Conservation (phyloP, 2,888 invertebrate species). For the Aspidiotus rigidus region DNA sequence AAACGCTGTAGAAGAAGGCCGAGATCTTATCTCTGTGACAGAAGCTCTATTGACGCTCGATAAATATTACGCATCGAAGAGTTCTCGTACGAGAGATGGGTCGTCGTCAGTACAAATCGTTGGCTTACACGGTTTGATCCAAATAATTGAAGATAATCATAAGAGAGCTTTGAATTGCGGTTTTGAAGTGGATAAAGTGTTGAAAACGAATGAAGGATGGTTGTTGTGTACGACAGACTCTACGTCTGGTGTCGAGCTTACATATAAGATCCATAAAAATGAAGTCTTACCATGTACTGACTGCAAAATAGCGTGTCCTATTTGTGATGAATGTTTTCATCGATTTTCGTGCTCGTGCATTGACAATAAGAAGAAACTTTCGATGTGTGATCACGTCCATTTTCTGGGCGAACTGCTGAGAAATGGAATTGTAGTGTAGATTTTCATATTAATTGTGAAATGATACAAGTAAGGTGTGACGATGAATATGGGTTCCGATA, state of each 20-base stretch:
- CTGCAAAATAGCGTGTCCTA: not conserved
- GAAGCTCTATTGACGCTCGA: not conserved
- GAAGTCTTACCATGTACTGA: not conserved
- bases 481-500: no score
- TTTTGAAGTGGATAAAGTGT: not conserved
- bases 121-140: not conserved
- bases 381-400: not conserved
- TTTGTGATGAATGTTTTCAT: not conserved
- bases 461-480: no score
- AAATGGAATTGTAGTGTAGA: no score
- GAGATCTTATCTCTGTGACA: not conserved
- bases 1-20: not conserved
- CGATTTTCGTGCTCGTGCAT: not conserved
- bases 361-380: not conserved
- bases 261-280: not conserved
- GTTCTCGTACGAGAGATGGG: not conserved
- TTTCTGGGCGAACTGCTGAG: not conserved
- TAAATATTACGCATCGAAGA: not conserved
- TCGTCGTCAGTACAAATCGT: no score
- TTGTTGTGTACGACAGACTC: not conserved
- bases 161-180: not conserved
- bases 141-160: not conserved
- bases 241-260: not conserved
- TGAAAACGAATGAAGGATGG: not conserved
- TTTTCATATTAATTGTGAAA: no score